Percentiles rank a stretch among this genome's conserved stretches.
phyloP scores from a whole-genome alignment of 2,113 vertebrate genomes.

The Sminthopsis crassicaudata region DNA sequence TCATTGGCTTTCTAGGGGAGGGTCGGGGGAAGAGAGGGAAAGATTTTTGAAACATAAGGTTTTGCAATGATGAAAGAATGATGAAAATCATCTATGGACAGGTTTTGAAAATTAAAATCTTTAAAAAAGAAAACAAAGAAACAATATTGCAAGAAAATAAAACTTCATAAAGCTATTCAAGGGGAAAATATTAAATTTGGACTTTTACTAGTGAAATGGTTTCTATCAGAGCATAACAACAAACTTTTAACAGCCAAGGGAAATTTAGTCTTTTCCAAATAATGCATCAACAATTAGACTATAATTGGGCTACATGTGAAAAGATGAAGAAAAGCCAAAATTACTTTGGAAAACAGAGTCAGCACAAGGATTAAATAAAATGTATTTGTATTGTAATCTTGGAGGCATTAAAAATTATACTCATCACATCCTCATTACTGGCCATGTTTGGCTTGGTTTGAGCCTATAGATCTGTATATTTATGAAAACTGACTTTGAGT shows the following conservation, averaged over 20 bases:
- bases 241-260: conserved; percentile 46
- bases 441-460: conserved; percentile 33
- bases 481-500: conserved; percentile 6
- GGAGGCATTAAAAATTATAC: conserved; percentile 32
- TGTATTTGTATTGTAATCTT: conserved; percentile 60
- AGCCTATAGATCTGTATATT: conserved; percentile 16
- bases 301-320: neutral
- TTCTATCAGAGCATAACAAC: conserved; percentile 36
- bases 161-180: conserved; percentile 52
- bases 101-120: neutral
- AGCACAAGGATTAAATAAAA: conserved; percentile 73
- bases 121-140: conserved; percentile 9
- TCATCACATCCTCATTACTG: conserved; percentile 63
- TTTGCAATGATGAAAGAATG: too few relatives aligned
- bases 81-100: too few relatives aligned
- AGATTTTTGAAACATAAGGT: too few relatives aligned
- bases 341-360: conserved; percentile 71
- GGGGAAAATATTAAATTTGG: conserved; percentile 45
- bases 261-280: conserved; percentile 56
- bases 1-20: too few relatives aligned
- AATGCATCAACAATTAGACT: conserved; percentile 44
- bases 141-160: conserved; percentile 55
- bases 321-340: conserved; percentile 68
- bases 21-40: too few relatives aligned
- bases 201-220: neutral